Evolutionary conservation across 2,113 vertebrate species (phyloP), one percentile per base, ranked within the genome.

Genomic region (Meles meles): DNA sequence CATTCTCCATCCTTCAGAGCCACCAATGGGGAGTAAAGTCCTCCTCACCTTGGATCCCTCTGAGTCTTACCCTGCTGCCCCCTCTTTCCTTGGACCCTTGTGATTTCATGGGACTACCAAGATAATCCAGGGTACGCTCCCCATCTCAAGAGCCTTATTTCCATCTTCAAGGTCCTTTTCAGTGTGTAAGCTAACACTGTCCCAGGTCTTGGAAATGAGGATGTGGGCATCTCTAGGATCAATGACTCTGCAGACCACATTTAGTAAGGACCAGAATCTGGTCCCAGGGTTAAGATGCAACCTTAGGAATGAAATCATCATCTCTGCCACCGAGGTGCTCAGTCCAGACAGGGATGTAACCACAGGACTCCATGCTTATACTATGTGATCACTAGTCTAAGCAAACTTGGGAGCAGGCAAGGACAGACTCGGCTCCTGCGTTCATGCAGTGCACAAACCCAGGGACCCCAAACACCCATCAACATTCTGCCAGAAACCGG

Each of bases 401-500:
- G 67, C 25, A 80, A 6, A 7, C 11, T 82, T 21, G 0, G 15
- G 11, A 74, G 31, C 20, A 81, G 23, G 13, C 14, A 14, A 61
- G 13, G 49, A 44, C 13, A 17, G 57, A 69, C 6, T 42, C 15
- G 6, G 12, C 4, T 17, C 7, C 9, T 10, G 25, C 23, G 0
- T 20, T 4, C 18, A 2, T 4, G 39, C 47, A 23, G 21, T 1
- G 10, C 3, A 12, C 20, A 10, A 18, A 8, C 31, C 79, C 23
- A 10, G 1, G 39, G 34, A 11, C 0, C 1, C 17, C n/a, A 7
- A 27, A 49, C 0, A 1, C 13, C 1, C 0, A 3, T 1, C 6
- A 21, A 37, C 34, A 27, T 23, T 15, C 55, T 34, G 11, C 57
- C 47, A 59, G 84, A 72, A 72, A 29, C 7, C 0, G 6, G 29